Evolutionary conservation across 2,888 invertebrate species (phyloP).

Genomic region (Calameuta idolon): DNA sequence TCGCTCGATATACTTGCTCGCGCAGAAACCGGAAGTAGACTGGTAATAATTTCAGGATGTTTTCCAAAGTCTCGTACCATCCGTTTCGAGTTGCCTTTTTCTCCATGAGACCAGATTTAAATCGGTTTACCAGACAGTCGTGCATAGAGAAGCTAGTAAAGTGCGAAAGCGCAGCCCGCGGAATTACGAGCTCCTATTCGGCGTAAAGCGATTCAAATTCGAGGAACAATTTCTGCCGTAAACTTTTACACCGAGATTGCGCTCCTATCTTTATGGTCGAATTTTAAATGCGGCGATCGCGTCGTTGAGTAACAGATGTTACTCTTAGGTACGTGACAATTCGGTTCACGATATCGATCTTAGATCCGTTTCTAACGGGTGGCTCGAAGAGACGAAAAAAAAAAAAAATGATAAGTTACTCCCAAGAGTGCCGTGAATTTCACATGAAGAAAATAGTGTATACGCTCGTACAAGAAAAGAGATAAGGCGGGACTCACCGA

Average conservation of each 20-base stretch:
- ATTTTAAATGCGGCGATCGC: background rate
- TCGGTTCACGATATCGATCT: background rate
- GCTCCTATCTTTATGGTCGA: background rate
- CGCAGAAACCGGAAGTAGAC: background rate
- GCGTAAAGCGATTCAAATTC: slow-evolving; percentile 6
- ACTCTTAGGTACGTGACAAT: background rate
- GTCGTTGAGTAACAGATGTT: slow-evolving; percentile 1
- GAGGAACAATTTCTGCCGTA: slow-evolving; percentile 3
- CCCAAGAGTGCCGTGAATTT: background rate
- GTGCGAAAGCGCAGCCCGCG: background rate
- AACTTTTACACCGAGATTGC: background rate
- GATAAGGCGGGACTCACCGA: slow-evolving; percentile 52
- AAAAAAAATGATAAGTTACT: background rate
- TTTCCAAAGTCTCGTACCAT: background rate
- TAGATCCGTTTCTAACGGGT: background rate
- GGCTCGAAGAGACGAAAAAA: background rate
- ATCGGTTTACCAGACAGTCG: background rate
- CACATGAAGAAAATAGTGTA: background rate
- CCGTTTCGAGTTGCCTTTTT: background rate
- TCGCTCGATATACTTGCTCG: background rate
- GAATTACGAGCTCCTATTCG: background rate
- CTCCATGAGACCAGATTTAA: background rate
- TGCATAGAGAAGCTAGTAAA: background rate
- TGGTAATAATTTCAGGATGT: background rate
- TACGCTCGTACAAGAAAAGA: background rate